Evolutionary conservation across 2,797 vertebrate species (phyloP), one percentile per base, ranked within the genome.

Genomic region (Tenualosa thibaudeaui): DNA sequence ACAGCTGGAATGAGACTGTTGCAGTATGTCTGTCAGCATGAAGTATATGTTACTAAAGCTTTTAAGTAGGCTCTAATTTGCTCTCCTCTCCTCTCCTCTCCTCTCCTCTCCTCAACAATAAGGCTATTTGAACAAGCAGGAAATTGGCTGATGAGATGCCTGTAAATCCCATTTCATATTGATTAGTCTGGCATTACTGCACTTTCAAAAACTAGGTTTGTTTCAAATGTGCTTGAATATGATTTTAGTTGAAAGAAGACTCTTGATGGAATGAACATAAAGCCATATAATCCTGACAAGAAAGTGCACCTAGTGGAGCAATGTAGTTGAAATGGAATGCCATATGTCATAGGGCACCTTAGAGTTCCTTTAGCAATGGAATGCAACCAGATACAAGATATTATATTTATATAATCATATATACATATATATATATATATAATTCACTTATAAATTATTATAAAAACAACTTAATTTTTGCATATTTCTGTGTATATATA

Each of bases 1-100:
- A 99, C 98, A 0, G 98, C 98, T n/a, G 98, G 98, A 86, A 99
- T 99, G 98, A 96, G 98, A 86, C 90, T 99, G 82, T 92, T 99
- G 83, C 95, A 96, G 98, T 99, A 95, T 92, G 89, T 82, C 26
- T 71, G 65, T 71, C 71, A 43, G 71, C 71, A 78, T 46, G 71
- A 78, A 7, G 12, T 10, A 15, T 17, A 37, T 40, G 7, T 13
- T 17, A 22, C 71, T 43, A 54, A 37, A 58, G 40, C 8, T 60
- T 17, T 81, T 82, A 43, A 78, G 71, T 22, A 43, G 15, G 1
- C 15, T 46, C 17, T 78, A 78, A 78, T 78, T 46, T 19, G 37
- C 71, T 78, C 17, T 4, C 37, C 37, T 22, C 37, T 46, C 19
- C 7, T 19, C 5, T 19, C 19, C 40, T 78, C 17, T 4, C 37